Evolutionary conservation across 2,113 vertebrate species (phyloP).

Genomic region (Indicator maculatus): DNA sequence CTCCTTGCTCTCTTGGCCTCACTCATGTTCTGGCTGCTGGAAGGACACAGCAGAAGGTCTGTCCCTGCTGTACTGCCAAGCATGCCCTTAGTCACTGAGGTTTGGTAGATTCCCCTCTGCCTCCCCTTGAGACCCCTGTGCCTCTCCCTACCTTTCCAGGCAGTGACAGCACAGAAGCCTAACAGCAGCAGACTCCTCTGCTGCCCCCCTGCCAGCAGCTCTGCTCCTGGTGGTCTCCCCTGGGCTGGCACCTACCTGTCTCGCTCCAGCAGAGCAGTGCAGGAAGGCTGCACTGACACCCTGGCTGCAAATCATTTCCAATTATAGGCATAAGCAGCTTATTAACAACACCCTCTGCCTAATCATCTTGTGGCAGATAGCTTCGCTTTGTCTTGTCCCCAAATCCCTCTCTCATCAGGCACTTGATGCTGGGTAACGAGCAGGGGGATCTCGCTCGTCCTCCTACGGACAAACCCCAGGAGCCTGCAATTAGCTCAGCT

Average conservation of each 20-base stretch:
- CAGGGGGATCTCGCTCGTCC: background rate
- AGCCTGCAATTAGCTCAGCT: constrained; percentile 18
- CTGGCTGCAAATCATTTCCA: constrained; percentile 48
- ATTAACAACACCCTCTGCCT: constrained; percentile 55
- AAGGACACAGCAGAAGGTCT: background rate
- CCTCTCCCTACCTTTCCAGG: constrained; percentile 26
- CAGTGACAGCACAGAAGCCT: background rate
- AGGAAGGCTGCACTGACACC: background rate
- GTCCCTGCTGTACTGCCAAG: background rate
- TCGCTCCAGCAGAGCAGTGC: constrained; percentile 44
- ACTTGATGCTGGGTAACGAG: constrained; percentile 42
- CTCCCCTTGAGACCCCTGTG: background rate
- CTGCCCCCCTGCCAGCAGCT: background rate
- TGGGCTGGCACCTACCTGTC: background rate
- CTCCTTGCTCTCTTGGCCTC: background rate
- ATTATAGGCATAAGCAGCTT: constrained; percentile 65
- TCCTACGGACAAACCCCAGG: background rate
- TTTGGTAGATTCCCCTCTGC: background rate
- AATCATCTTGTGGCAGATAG: constrained; percentile 52
- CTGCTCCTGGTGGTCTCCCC: background rate
- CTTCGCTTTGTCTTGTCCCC: constrained; percentile 47
- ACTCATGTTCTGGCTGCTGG: background rate
- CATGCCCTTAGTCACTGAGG: accelerated
- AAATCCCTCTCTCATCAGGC: constrained; percentile 70
- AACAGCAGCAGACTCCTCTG: background rate